Evolutionary conservation across 1,140 invertebrate species (phyloP).

Genomic region (Caenorhabditis inopinata): DNA sequence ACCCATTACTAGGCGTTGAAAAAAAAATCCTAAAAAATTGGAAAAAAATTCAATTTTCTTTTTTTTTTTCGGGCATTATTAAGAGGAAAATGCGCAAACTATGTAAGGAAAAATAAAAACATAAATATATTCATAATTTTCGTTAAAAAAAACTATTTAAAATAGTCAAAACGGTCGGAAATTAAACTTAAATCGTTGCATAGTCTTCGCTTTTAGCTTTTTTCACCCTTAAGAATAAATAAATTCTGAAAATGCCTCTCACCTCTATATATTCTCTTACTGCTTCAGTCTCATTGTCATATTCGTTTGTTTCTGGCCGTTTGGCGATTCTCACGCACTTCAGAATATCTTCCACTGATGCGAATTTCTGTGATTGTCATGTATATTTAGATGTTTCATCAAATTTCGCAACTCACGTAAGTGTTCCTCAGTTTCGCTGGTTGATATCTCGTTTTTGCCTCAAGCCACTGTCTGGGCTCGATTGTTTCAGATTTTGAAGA

Average conservation of each 20-base stretch:
- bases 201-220: no score
- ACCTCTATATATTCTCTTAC: neutral
- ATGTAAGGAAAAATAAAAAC: no score
- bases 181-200: no score
- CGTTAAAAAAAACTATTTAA: no score
- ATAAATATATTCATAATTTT: no score
- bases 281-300: constrained; percentile 2
- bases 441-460: neutral
- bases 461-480: neutral
- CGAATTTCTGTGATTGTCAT: neutral
- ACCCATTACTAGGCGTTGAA: no score
- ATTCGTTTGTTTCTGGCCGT: constrained; percentile 2
- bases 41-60: no score
- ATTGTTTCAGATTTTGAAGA: neutral
- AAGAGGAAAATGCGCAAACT: no score
- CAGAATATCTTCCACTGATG: constrained; percentile 3
- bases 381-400: neutral
- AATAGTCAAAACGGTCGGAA: no score
- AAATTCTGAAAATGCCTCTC: neutral
- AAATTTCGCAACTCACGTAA: neutral
- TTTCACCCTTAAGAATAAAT: no score
- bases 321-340: neutral
- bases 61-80: no score
- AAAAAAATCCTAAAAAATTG: no score
- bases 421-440: neutral